Evolutionary conservation across 2,888 invertebrate species (phyloP), one percentile per base, ranked within the genome.

Genomic region (Pammene aurita): DNA sequence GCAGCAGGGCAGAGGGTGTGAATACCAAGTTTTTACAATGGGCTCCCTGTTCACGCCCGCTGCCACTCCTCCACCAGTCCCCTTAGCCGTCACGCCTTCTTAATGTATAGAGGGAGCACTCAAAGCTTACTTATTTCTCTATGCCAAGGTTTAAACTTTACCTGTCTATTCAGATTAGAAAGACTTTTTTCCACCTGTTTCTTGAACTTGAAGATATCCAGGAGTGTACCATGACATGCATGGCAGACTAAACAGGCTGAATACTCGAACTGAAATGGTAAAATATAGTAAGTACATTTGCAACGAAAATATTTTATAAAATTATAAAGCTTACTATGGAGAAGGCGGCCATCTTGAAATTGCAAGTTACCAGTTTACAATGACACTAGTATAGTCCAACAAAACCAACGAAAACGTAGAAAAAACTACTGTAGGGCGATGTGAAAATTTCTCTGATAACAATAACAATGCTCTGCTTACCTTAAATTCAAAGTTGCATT

Each of bases 161-260:
- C 89, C 83, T 80, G 77, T 7, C 78, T 73, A 7, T 74, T 78
- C 4, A 88, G 74, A 13, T 77, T 60, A 0, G 70, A 63, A 7
- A 78, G 54, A 52, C 78, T 83, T 0, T 82, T 74, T 66, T 81
- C 76, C 0, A 86, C 80, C 73, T 86, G 84, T 0, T 71, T 68
- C 55, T 77, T 81, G 56, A 90, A 90, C 0, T 64, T 7, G 0
- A 83, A 78, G 13, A 88, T 82, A 70, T 85, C 86, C 14, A 76
- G 80, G 13, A 89, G 70, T 61, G 82, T 78, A 11, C 60, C 74
- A 67, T 90, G 90, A 44, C 90, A 90, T 2, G 71, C 7, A 0
- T 71, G 7, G 56, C 90, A 90, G 0, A 87, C 75, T 9, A 78
- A 60, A 5, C 66, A 52, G 1, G 72, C 74, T 10, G 75, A 50